Base-by-base conservation (phyloP, 1,140 invertebrate genomes). In the Cyphomyrmex costatus region DNA sequence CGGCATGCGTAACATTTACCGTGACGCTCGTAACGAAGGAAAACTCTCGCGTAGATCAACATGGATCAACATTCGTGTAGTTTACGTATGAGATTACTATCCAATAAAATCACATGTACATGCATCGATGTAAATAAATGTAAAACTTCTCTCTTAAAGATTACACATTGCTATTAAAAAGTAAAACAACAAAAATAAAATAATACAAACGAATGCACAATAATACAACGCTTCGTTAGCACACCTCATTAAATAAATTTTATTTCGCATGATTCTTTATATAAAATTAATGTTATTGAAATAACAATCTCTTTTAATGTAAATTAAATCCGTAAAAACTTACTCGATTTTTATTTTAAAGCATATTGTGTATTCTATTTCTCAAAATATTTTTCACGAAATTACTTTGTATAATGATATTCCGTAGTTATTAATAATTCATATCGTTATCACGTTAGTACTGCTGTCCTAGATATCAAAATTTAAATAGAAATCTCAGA, bases 41-140 rank as follows among this genome's bases (percentile, higher is more conserved):
- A 70, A 80, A 80, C 27, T 27, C 30, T 56, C 30, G 14, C 30
- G 14, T 70, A 70, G 65, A 80, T 80, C 78, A 80, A 70, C 63
- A 56, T 42, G n/a, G n/a, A 42, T 3, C n/a, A n/a, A 42, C 36
- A n/a, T 53, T 51, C 51, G 24, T 36, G n/a, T 19, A 53, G 49
- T 70, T 80, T 80, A 80, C 49, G 36, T 24, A 70, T 33, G 60
- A 60, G n/a, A 79, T 79, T 68, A 79, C 46, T 42, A 19, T 68
- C 36, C 46, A 60, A 66, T 53, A 42, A 33, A 68, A 68, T 80
- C 49, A 36, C 8, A 8, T 68, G 46, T 68, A 42, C 4, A n/a
- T n/a, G 3, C 66, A 16, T 16, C 16, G 3, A 36, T 27, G 46
- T 42, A 70, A 70, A 68, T 56, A 68, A 53, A 56, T 19, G 21